Evolutionary conservation across 2,797 vertebrate genomes (phyloP), one percentile per base, ranked within the genome.

Genomic region (Amniataba percoides): DNA sequence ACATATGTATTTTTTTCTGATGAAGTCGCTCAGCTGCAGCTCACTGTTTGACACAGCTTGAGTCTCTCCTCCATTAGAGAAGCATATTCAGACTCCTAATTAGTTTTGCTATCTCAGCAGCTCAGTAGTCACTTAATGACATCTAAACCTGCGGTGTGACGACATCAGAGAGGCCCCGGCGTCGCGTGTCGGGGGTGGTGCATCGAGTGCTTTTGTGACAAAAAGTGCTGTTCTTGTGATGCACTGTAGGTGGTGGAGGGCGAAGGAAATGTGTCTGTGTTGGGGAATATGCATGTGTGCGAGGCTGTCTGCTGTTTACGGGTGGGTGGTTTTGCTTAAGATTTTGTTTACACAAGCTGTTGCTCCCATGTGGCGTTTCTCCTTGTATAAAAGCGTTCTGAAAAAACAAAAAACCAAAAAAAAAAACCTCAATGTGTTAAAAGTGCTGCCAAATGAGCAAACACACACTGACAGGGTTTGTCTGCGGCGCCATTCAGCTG

Each of bases 291-390:
- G 27, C 46, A 10, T 63, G 51, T 68, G 51, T 53, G 34, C 10
- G 19, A 55, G 70, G 19, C 53, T 71, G 72, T 73, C 62, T 81
- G 73, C 63, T 61, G 67, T 80, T 81, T 77, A 74, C 21, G 68
- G 76, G 79, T 65, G 83, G 71, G 73, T 40, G 81, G 68, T 55
- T 83, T 78, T 31, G 65, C 75, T 81, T 78, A 55, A 79, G 71
- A 83, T 77, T 86, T 74, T 87, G 90, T 91, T 89, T 89, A 83
- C 82, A 81, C 86, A 85, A 87, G 86, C 87, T 83, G 86, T 68
- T 82, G 85, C 81, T 89, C 82, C 85, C 86, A 75, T 83, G 83
- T 74, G 85, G 86, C 57, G 43, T 45, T 77, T n/a, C 74, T 68
- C 66, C 78, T 70, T 0, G 46, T 71, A n/a, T 68, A 71, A 87